A percentile compares a stretch with the other conserved stretches of the same genome.
Evolutionary conservation across 1,140 invertebrate species (phyloP).

Genomic region (Camponotus floridanus): DNA sequence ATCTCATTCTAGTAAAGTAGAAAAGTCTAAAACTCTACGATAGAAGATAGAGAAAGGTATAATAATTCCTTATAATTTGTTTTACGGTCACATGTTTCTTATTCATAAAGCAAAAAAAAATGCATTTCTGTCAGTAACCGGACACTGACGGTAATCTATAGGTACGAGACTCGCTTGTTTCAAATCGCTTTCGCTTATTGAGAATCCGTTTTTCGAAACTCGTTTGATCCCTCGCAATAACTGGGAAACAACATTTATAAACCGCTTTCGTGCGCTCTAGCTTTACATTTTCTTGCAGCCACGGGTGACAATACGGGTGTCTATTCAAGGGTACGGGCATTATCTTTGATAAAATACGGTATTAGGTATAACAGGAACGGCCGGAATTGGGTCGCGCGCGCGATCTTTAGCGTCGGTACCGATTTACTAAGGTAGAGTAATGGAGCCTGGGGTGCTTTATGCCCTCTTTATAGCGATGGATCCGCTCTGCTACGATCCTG

Average conservation of each 20-base stretch:
- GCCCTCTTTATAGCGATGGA: slow-evolving; percentile 57
- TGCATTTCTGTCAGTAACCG: background rate
- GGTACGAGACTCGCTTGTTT: background rate
- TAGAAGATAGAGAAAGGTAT: slow-evolving; percentile 3
- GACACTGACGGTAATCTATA: slow-evolving; percentile 12
- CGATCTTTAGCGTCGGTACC: slow-evolving; percentile 66
- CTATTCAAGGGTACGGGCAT: slow-evolving; percentile 55
- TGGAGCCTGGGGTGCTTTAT: slow-evolving; percentile 71
- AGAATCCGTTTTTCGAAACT: slow-evolving; percentile 48
- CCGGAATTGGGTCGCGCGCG: slow-evolving; percentile 67
- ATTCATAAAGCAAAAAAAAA: background rate
- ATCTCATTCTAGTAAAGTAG: background rate
- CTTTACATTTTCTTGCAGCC: slow-evolving; percentile 40
- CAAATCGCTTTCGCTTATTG: slow-evolving; percentile 30
- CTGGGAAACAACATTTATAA: slow-evolving; percentile 42
- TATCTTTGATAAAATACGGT: slow-evolving; percentile 70
- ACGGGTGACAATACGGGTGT: slow-evolving; percentile 55
- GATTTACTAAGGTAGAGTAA: slow-evolving; percentile 70
- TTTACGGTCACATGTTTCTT: background rate
- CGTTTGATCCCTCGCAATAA: background rate
- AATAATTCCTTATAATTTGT: background rate
- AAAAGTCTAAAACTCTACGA: background rate
- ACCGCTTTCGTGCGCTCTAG: slow-evolving; percentile 35
- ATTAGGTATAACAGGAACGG: slow-evolving; percentile 69
- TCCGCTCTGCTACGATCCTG: slow-evolving; percentile 56